These are phyloP conservation scores for Nesoenas mayeri DNA, from an alignment of 2,113 vertebrate species.

Conservation along the genomic window DNA sequence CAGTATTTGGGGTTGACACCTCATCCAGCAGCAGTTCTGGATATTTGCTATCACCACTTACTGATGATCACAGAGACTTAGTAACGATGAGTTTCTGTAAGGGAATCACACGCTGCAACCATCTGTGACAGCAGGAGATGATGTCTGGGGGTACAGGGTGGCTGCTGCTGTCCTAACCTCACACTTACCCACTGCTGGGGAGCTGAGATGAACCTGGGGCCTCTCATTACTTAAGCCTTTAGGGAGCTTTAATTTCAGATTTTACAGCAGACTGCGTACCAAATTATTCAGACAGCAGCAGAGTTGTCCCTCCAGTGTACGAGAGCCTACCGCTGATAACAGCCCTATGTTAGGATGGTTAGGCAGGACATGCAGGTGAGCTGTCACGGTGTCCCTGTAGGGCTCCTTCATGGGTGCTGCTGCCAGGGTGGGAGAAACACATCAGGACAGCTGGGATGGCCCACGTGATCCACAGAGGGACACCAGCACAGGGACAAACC, in stretches of 20 bases:
- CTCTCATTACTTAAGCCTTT: neutral
- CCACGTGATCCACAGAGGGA: neutral
- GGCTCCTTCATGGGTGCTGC: neutral
- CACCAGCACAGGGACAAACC: neutral
- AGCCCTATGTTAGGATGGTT: accelerated
- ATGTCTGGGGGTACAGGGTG: accelerated
- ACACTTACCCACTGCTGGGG: accelerated
- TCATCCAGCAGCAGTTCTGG: neutral
- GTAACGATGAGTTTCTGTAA: neutral
- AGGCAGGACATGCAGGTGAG: accelerated
- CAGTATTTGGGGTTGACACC: neutral
- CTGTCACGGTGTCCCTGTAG: accelerated
- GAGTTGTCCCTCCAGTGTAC: neutral
- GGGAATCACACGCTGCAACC: neutral
- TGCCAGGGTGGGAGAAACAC: neutral
- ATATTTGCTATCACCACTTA: neutral
- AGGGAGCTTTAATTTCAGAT: neutral
- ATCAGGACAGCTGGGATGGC: neutral
- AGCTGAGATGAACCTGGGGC: neutral
- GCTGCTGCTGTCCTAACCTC: accelerated
- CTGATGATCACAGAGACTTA: neutral
- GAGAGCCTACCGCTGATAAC: no score
- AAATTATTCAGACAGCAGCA: neutral
- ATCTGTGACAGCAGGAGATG: no score
- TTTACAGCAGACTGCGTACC: neutral